Conservation (phyloP, 2,888 invertebrate species). For the Mesodorylaimus sp. region DNA sequence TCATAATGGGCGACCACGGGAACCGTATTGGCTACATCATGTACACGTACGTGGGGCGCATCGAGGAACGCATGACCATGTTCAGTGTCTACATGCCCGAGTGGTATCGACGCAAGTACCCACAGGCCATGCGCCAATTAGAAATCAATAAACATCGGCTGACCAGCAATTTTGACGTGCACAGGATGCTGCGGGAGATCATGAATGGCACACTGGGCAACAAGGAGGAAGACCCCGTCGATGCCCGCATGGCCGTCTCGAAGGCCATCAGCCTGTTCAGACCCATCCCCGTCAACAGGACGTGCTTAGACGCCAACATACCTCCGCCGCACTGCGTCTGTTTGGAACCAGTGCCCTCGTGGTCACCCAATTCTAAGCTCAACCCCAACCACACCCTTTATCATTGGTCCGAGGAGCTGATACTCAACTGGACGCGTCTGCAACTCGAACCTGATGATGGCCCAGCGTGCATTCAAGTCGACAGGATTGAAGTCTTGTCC, state of each 20-base stretch:
- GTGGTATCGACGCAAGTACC: conserved; percentile 23
- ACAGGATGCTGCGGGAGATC: conserved; percentile 29
- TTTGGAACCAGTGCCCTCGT: neutral
- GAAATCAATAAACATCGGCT: conserved; percentile 23
- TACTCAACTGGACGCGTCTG: neutral
- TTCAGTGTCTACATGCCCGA: conserved; percentile 30
- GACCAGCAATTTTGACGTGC: conserved; percentile 34
- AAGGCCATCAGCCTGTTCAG: conserved; percentile 18
- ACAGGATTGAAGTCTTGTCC: neutral
- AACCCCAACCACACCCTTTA: neutral
- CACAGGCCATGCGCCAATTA: conserved; percentile 18
- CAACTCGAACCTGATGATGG: no score
- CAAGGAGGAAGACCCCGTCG: neutral
- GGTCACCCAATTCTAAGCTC: neutral
- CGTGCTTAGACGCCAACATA: conserved; percentile 17
- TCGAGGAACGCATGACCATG: conserved; percentile 34
- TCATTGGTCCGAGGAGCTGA: neutral
- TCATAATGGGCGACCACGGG: conserved; percentile 34
- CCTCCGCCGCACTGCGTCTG: conserved; percentile 4
- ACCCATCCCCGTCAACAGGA: conserved; percentile 12
- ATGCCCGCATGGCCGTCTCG: conserved; percentile 1
- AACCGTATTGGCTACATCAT: conserved; percentile 32
- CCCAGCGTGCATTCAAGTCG: neutral
- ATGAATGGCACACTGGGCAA: conserved; percentile 14
- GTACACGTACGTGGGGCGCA: conserved; percentile 29